Base-by-base conservation (phyloP, 1,140 invertebrate species). In the Brachionus plicatilis region DNA sequence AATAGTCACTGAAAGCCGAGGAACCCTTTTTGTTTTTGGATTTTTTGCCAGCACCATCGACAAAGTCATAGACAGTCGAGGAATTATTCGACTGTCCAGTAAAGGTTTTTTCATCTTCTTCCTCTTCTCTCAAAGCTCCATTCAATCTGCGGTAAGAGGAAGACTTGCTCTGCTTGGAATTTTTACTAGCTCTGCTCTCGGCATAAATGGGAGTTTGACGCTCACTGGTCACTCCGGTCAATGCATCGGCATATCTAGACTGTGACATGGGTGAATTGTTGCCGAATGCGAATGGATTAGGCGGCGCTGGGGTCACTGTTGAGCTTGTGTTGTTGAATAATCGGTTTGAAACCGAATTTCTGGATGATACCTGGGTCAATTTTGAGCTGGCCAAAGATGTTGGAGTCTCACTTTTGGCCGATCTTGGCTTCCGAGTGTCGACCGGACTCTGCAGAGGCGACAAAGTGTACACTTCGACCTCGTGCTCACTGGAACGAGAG, bases 1-100 rank as follows among this genome's bases (percentile, higher is more conserved):
- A 56, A 72, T 72, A 72, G 41, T 72, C 68, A 17, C n/a, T 72
- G n/a, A 72, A 72, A 2, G 68, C 68, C 33, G 68, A 72, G n/a
- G 68, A 72, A 0, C 33, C n/a, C 3, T 33, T 68, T 41, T 72
- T 72, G n/a, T 43, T 72, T 12, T 72, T 72, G 8, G 68, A 72
- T 8, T 41, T 37, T 72, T 72, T 72, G 29, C 12, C 37, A 8
- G 68, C 37, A 3, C 27, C 33, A 29, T 68, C 65, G n/a, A 37
- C 24, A 33, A 33, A 37, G 12, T 37, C 33, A 29, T 68, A 68
- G 29, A 41, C 33, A 68, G 27, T 68, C n/a, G 66, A 68, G 5
- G 66, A 68, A 68, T 41, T 41, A 68, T 68, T 68, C n/a, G 66
- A 68, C 11, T 72, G 17, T 41, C 29, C 37, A 43, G 41, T 72